phyloP scores from a whole-genome alignment of 2,113 vertebrate genomes.

The Microcebus tavaratra region DNA sequence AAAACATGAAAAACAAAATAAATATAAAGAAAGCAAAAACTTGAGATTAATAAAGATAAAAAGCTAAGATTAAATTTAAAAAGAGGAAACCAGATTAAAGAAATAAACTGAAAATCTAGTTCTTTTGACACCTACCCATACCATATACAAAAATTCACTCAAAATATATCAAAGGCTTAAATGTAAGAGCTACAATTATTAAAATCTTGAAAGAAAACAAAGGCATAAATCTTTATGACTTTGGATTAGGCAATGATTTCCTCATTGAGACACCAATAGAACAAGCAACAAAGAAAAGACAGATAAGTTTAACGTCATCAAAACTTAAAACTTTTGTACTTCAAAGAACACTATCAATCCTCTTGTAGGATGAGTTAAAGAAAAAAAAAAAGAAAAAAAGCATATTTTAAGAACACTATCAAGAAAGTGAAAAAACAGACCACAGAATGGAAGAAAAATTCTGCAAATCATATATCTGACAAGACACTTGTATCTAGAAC shows the following conservation, averaged over 20 bases:
- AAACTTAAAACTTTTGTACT: not conserved
- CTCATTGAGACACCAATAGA: not conserved
- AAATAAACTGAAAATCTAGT: not conserved
- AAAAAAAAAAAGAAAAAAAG: too few species aligned
- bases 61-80: not conserved
- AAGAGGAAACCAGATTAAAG: conserved; percentile 1
- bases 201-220: not conserved
- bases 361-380: too few species aligned
- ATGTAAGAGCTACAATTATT: not conserved
- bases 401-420: not conserved
- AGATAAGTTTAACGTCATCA: not conserved
- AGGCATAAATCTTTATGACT: not conserved
- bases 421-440: not conserved
- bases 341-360: not conserved
- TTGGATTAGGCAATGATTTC: not conserved
- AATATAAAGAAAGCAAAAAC: not conserved
- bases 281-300: not conserved
- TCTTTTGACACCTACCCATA: not conserved
- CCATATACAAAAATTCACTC: not conserved
- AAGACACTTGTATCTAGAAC: not conserved
- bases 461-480: not conserved
- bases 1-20: not conserved
- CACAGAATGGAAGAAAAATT: not conserved
- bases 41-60: not conserved
- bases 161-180: not conserved